These are phyloP conservation scores for Ferdinandea cuprea DNA, from an alignment of 2,888 invertebrate species.

Conservation along the genomic window DNA sequence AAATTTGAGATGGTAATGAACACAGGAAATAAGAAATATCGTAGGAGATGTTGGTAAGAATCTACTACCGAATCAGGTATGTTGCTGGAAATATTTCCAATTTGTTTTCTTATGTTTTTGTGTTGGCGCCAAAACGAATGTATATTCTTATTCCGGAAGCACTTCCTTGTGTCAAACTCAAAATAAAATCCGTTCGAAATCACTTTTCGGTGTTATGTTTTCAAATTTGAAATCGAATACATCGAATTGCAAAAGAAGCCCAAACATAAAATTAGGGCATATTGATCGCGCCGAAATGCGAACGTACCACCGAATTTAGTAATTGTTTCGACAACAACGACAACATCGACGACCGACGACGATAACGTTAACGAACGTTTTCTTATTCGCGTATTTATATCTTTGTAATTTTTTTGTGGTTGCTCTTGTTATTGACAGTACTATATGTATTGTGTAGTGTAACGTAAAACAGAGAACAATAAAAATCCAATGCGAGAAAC, in stretches of 20 bases:
- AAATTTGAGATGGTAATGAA: slow-evolving; percentile 4
- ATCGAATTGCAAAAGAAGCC: neutral
- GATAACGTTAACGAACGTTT: slow-evolving; percentile 11
- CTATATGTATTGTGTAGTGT: slow-evolving; percentile 30
- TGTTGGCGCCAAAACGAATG: slow-evolving; percentile 49
- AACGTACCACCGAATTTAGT: slow-evolving; percentile 17
- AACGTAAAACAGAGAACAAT: slow-evolving; percentile 48
- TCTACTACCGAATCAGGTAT: slow-evolving; percentile 8
- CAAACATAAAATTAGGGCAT: slow-evolving; percentile 41
- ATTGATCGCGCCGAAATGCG: slow-evolving; percentile 30
- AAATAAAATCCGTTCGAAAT: slow-evolving; percentile 37
- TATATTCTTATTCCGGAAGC: slow-evolving; percentile 19
- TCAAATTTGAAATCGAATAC: slow-evolving; percentile 18
- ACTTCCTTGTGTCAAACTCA: slow-evolving; percentile 44
- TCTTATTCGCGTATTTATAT: slow-evolving; percentile 39
- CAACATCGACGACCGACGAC: no score
- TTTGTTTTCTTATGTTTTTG: neutral
- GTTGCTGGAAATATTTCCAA: neutral
- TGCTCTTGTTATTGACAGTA: neutral
- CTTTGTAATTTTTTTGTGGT: slow-evolving; percentile 7
- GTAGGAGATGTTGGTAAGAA: neutral
- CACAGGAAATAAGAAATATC: neutral
- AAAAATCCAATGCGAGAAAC: slow-evolving; percentile 74
- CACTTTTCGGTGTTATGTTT: slow-evolving; percentile 6
- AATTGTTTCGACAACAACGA: no score